Conservation (phyloP, 2,113 vertebrate species). For the Pavo muticus region DNA sequence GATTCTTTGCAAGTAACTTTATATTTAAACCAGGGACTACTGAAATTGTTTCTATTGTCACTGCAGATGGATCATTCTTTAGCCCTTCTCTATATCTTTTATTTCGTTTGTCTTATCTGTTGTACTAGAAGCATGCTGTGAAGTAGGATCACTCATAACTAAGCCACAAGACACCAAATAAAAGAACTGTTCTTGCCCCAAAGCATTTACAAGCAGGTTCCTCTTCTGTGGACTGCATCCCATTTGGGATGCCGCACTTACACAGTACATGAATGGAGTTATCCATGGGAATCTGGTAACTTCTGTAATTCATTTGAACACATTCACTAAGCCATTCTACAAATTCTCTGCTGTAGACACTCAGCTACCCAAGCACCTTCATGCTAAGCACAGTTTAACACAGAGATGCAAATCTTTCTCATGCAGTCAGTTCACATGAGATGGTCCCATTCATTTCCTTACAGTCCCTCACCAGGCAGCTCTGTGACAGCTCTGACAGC, state of each 20-base stretch:
- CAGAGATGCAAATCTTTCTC: background rate
- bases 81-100: background rate
- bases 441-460: background rate
- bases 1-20: constrained; percentile 31
- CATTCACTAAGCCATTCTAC: background rate
- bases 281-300: background rate
- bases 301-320: background rate
- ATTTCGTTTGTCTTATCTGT: constrained; percentile 1
- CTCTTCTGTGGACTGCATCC: background rate
- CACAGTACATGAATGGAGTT: background rate
- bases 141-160: background rate
- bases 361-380: background rate
- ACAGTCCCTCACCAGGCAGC: background rate
- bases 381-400: background rate
- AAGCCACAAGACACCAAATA: background rate
- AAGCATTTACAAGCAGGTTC: background rate
- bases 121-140: background rate
- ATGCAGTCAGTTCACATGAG: background rate
- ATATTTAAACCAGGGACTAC: constrained; percentile 4
- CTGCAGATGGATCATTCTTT: background rate
- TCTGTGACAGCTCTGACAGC: fast-evolving
- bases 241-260: background rate
- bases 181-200: background rate
- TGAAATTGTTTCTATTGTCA: background rate
- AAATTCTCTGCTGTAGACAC: background rate